A percentile compares a stretch with the other conserved stretches of the same genome.
Evolutionary conservation across 2,888 invertebrate species (phyloP).

Genomic region (Rambutsinella grinnellia): DNA sequence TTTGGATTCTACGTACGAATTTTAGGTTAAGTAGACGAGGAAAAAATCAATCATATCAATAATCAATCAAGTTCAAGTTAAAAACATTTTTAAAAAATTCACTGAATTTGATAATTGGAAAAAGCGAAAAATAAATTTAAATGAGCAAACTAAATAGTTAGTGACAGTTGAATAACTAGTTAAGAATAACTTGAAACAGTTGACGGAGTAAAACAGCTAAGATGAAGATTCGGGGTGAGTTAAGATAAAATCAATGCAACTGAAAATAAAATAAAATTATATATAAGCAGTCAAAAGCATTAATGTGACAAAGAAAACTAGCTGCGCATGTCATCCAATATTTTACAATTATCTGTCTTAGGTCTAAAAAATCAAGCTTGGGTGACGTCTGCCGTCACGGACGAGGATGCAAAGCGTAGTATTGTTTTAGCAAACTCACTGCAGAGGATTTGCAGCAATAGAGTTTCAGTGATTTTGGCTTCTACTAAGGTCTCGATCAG

Average conservation of each 20-base stretch:
- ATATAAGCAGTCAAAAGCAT: not conserved
- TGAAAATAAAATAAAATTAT: no score
- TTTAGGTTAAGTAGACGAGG: no score
- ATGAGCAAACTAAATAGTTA: no score
- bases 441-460: conserved; percentile 31
- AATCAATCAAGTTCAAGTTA: no score
- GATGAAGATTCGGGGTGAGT: conserved; percentile 11
- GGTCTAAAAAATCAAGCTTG: conserved; percentile 46
- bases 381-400: conserved; percentile 49
- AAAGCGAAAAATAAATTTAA: no score
- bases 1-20: no score
- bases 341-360: not conserved
- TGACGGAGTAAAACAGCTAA: not conserved
- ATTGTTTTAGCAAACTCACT: conserved; percentile 49
- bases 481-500: conserved; percentile 27
- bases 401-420: conserved; percentile 26
- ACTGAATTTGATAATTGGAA: no score
- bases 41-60: no score
- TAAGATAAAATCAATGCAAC: not conserved
- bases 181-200: no score
- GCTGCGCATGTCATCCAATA: no score
- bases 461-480: conserved; percentile 26
- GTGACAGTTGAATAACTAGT: no score
- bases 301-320: not conserved
- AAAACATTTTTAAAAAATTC: no score